Evolutionary conservation across 2,113 vertebrate species (phyloP).

Genomic region (Brachionichthys hirsutus): DNA sequence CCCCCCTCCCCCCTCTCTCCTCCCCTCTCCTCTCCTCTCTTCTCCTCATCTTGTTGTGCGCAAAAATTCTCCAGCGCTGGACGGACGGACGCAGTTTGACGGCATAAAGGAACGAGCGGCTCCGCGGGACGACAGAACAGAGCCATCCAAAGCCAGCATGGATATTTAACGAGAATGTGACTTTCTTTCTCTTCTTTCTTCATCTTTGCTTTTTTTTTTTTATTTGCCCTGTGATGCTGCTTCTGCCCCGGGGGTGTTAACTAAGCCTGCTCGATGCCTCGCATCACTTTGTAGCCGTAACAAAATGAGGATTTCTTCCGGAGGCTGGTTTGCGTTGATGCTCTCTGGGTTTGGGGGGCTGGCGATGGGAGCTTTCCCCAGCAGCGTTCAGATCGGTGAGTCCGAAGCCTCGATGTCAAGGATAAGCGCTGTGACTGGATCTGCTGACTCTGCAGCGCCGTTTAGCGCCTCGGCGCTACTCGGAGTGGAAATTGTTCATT

Average conservation of each 20-base stretch:
- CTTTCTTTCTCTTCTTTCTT: not conserved
- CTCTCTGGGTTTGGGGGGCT: constrained; percentile 92
- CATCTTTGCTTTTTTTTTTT: constrained; percentile 7
- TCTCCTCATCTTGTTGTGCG: constrained; percentile 70
- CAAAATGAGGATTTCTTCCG: constrained; percentile 95
- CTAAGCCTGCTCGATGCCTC: constrained; percentile 84
- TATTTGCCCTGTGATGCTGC: constrained; percentile 48
- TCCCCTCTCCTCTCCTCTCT: not conserved
- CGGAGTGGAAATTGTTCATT: constrained; percentile 21
- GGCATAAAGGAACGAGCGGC: constrained; percentile 73
- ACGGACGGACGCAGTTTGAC: constrained; percentile 76
- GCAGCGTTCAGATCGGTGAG: constrained; percentile 98
- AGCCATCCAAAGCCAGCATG: constrained; percentile 63
- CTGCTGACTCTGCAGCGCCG: constrained; percentile 20
- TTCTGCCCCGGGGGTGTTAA: constrained; percentile 47
- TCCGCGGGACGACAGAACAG: constrained; percentile 77
- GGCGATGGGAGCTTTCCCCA: constrained; percentile 95
- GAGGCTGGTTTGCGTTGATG: constrained; percentile 88
- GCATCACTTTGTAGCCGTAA: constrained; percentile 83
- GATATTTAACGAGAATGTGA: constrained; percentile 74
- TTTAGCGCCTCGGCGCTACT: constrained; percentile 18
- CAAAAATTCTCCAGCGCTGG: constrained; percentile 80
- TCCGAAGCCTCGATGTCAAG: constrained; percentile 12
- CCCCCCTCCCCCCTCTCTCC: constrained; percentile 31
- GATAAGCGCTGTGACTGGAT: no score